Evolutionary conservation across 2,113 vertebrate genomes (phyloP).

Genomic region (Hipposideros armiger): DNA sequence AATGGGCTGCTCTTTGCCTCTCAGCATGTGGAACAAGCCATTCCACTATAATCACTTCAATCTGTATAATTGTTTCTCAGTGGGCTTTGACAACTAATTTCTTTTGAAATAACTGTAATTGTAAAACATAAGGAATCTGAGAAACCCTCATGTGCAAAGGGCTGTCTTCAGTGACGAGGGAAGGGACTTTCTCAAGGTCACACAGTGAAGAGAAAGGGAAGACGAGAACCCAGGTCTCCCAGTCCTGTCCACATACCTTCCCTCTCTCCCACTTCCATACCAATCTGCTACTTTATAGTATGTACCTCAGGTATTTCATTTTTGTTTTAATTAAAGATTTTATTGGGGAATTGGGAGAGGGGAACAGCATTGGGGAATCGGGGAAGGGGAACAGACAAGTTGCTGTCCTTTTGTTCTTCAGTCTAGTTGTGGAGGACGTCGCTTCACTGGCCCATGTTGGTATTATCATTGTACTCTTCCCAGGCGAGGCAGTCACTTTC

Average conservation of each 20-base stretch:
- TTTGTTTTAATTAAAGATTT: neutral
- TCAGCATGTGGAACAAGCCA: neutral
- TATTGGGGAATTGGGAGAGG: too few relatives aligned
- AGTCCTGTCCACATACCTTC: rapidly evolving
- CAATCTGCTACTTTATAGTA: neutral
- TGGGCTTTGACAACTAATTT: neutral
- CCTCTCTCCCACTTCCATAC: neutral
- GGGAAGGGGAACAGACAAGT: too few relatives aligned
- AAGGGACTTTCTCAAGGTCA: neutral
- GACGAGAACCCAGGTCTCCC: too few relatives aligned
- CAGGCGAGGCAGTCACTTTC: too few relatives aligned
- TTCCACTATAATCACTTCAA: neutral
- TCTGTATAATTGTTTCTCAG: neutral
- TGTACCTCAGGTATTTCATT: neutral
- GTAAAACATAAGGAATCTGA: neutral
- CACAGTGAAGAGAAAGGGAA: neutral
- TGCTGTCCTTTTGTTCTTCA: too few relatives aligned
- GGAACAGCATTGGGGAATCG: too few relatives aligned
- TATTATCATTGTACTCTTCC: too few relatives aligned
- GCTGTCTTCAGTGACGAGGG: neutral
- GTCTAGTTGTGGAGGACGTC: too few relatives aligned
- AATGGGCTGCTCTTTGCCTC: neutral
- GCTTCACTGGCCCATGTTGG: too few relatives aligned
- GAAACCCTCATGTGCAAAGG: neutral
- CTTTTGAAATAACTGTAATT: neutral